These are phyloP conservation scores for Sebastes nivosus DNA, from an alignment of 2,797 vertebrate genomes.

Conservation along the genomic window DNA sequence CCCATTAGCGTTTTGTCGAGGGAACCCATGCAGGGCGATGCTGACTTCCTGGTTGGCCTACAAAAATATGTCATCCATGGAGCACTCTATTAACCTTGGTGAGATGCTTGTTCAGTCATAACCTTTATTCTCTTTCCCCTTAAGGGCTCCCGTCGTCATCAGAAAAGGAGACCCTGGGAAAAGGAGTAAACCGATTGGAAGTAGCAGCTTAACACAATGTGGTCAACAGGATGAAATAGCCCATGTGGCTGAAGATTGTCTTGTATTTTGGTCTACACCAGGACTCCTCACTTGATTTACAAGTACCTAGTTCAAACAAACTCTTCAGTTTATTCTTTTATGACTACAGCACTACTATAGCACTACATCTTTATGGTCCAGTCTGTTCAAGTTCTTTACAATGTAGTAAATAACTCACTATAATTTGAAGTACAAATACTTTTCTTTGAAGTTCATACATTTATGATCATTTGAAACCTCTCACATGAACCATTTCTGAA, in stretches of 20 bases:
- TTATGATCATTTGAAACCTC: neutral
- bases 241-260: neutral
- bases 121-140: conserved; percentile 21
- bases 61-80: too few species aligned
- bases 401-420: neutral
- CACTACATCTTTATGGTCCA: too few species aligned
- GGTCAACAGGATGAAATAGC: neutral
- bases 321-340: neutral
- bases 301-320: neutral
- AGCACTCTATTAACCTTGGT: neutral
- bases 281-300: neutral
- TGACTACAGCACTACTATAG: too few species aligned
- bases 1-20: too few species aligned
- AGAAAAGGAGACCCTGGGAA: conserved; percentile 76
- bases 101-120: neutral
- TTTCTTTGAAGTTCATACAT: neutral
- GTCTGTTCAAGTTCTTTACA: too few species aligned
- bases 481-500: neutral
- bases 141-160: conserved; percentile 67
- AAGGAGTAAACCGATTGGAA: conserved; percentile 50
- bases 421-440: too few species aligned
- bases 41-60: too few species aligned
- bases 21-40: too few species aligned
- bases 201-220: neutral
- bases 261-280: neutral